Percentiles rank a stretch among this genome's conserved stretches.
Evolutionary conservation across 2,888 invertebrate species (phyloP).

Genomic region (Ormyrus rosae): DNA sequence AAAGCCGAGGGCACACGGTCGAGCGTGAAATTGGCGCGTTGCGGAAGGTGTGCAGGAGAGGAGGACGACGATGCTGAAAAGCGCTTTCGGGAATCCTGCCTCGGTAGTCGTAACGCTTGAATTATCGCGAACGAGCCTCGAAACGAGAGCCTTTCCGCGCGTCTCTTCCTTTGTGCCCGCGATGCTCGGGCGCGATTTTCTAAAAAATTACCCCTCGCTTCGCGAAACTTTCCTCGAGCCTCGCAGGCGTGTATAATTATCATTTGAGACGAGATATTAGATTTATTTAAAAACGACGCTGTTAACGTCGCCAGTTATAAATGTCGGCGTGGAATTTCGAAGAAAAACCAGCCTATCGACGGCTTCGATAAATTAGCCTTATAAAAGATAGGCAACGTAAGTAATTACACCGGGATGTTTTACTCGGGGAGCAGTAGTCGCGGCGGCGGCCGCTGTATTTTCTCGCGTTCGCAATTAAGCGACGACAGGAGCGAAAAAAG

Average conservation of each 20-base stretch:
- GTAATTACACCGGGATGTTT: constrained; percentile 25
- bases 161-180: background rate
- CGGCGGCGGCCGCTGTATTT: background rate
- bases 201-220: too few species aligned
- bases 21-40: constrained; percentile 44
- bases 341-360: too few species aligned
- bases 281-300: too few species aligned
- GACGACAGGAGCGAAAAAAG: constrained; percentile 1
- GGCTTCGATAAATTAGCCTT: constrained; percentile 3
- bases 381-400: background rate
- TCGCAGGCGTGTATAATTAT: too few species aligned
- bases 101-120: constrained; percentile 31
- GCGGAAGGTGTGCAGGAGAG: constrained; percentile 28
- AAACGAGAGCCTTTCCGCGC: constrained; percentile 10
- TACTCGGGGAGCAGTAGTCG: constrained; percentile 2
- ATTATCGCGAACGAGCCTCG: constrained; percentile 36
- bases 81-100: constrained; percentile 29
- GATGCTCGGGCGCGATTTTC: background rate
- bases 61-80: constrained; percentile 8
- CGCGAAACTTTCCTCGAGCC: too few species aligned
- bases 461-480: constrained; percentile 32
- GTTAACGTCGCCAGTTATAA: too few species aligned
- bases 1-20: constrained; percentile 15
- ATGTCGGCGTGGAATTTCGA: too few species aligned
- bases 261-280: too few species aligned